phyloP scores from a whole-genome alignment of 2,797 vertebrate genomes.

The Liasis olivaceus region DNA sequence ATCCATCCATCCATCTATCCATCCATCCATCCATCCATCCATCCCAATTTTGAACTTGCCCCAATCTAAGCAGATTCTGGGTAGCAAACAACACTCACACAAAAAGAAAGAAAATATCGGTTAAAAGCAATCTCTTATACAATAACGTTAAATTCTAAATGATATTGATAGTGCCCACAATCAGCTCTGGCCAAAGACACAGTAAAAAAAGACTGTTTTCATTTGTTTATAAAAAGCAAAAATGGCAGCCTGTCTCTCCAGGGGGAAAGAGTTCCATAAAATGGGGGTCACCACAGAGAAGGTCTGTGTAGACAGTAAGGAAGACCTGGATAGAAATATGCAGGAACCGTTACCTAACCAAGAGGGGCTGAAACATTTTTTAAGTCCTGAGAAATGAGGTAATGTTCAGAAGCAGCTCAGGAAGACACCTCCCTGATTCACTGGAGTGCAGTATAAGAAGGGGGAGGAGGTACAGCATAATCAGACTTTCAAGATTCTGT shows the following conservation, averaged over 20 bases:
- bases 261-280: background rate
- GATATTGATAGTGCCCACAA: background rate
- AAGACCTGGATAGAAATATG: background rate
- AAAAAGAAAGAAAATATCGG: background rate
- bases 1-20: background rate
- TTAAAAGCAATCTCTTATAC: background rate
- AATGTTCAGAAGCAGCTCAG: background rate
- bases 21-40: background rate
- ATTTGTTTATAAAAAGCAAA: background rate
- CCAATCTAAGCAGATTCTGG: background rate
- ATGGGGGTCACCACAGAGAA: background rate
- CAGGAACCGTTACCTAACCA: background rate
- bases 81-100: background rate
- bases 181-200: background rate
- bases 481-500: background rate
- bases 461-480: background rate
- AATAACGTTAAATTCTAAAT: background rate
- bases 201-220: background rate
- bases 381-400: background rate
- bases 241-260: background rate
- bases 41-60: background rate
- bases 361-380: background rate
- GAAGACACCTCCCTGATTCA: background rate
- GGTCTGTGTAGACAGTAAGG: background rate
- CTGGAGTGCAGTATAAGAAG: background rate